Evolutionary conservation across 2,888 invertebrate species (phyloP).

Genomic region (Cordilura impudica): DNA sequence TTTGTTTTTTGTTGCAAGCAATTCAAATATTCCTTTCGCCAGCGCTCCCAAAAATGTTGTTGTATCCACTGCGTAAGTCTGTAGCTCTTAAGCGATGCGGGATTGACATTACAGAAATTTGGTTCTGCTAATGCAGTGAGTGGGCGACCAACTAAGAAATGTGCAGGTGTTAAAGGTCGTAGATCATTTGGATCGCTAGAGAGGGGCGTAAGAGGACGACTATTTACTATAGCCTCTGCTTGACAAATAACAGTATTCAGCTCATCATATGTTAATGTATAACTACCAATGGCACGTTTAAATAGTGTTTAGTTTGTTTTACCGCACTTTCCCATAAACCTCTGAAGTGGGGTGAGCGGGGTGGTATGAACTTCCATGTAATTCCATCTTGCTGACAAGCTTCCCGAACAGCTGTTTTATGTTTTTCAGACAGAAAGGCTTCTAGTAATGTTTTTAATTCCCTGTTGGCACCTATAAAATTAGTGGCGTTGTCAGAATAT

Average conservation of each 20-base stretch:
- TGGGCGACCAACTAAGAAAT: constrained; percentile 21
- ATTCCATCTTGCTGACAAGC: background rate
- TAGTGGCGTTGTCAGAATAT: too few relatives aligned
- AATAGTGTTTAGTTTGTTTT: background rate
- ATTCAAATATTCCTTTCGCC: constrained; percentile 28
- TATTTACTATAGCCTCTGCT: constrained; percentile 9
- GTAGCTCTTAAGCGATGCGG: background rate
- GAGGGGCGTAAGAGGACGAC: constrained; percentile 23
- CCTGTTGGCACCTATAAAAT: constrained; percentile 22
- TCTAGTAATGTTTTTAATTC: background rate
- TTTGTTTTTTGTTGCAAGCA: constrained; percentile 27
- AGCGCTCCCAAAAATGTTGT: constrained; percentile 32
- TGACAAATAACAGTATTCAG: background rate
- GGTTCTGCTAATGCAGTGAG: constrained; percentile 25
- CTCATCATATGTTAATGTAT: constrained; percentile 5
- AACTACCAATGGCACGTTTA: background rate
- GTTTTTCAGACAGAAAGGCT: background rate
- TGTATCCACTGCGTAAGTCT: constrained; percentile 15
- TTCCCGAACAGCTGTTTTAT: background rate
- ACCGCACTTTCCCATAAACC: constrained; percentile 36
- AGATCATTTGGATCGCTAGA: constrained; percentile 20
- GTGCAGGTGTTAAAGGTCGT: constrained; percentile 17
- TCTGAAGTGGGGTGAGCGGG: constrained; percentile 29
- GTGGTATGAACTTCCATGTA: constrained; percentile 16
- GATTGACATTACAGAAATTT: background rate